These are phyloP conservation scores for Ophion costatus DNA, from an alignment of 2,888 invertebrate species.

Conservation along the genomic window DNA sequence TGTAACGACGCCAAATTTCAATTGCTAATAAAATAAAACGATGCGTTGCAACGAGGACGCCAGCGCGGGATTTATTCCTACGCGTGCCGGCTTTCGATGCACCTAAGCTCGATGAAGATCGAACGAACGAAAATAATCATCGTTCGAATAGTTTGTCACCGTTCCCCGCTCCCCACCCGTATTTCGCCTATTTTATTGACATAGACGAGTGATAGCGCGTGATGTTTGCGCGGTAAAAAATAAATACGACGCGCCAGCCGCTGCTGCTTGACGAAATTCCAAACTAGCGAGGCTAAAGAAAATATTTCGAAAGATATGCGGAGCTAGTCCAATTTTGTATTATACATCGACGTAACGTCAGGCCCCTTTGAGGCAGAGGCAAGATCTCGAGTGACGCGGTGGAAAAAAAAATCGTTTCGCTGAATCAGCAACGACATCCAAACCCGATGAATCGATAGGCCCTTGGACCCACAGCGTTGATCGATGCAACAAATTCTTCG, in stretches of 20 bases:
- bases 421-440: background rate
- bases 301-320: no score
- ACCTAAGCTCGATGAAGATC: background rate
- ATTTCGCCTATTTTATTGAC: background rate
- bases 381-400: no score
- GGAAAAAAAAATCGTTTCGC: background rate
- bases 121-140: background rate
- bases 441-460: background rate
- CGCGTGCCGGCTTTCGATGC: background rate
- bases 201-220: no score
- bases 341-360: no score
- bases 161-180: background rate
- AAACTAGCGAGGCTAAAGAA: no score
- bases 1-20: slow-evolving; percentile 33
- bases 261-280: no score
- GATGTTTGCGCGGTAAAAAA: no score
- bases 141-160: background rate
- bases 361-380: no score
- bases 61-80: background rate
- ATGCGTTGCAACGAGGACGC: background rate
- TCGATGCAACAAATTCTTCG: background rate
- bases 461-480: background rate
- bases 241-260: no score
- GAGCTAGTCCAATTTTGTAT: no score
- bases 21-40: slow-evolving; percentile 48